Base-by-base conservation (phyloP, 2,888 invertebrate species). In the Thecocarcelia acutangulata region DNA sequence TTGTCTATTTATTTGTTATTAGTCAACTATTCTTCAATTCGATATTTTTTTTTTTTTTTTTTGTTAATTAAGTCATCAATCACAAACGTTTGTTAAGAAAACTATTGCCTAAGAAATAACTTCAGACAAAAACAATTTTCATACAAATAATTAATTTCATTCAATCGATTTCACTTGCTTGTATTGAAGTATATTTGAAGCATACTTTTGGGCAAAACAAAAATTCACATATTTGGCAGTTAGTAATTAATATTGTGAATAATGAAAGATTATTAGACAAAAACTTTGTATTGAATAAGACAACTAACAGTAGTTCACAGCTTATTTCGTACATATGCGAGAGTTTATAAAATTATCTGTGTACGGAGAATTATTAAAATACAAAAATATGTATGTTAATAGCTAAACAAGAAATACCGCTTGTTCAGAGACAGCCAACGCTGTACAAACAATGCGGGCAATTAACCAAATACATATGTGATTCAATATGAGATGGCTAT, bases 201-300 rank as follows among this genome's bases (percentile, higher is more conserved):
- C 52, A 63, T 24, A 46, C 17, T 63, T 63, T 37, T 19, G 40
- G 73, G 73, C 15, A 48, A 50, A 69, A 9, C 24, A 24, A 24
- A 24, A 24, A 24, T 5, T 24, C 5, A 11, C n/a, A 12, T 40
- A 3, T 37, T 4, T 13, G 4, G 5, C 8, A 28, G 8, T 8
- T 2, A 8, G 1, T 5, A 24, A n/a, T 24, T 12, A 13, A 24
- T 52, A 24, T n/a, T n/a, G 21, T 13, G 11, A 21, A 19, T n/a
- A n/a, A 50, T 1, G 33, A 24, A 50, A 21, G 50, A 1, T 21
- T 50, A 13, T 21, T 2, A 3, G 3, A 12, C 19, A 48, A 19
- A 48, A 5, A n/a, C n/a, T n/a, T n/a, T n/a, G n/a, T n/a, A n/a
- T n/a, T n/a, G n/a, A n/a, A n/a, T n/a, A n/a, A n/a, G n/a, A n/a